Conservation (phyloP, 2,113 vertebrate genomes). For the Malurus elegans region DNA sequence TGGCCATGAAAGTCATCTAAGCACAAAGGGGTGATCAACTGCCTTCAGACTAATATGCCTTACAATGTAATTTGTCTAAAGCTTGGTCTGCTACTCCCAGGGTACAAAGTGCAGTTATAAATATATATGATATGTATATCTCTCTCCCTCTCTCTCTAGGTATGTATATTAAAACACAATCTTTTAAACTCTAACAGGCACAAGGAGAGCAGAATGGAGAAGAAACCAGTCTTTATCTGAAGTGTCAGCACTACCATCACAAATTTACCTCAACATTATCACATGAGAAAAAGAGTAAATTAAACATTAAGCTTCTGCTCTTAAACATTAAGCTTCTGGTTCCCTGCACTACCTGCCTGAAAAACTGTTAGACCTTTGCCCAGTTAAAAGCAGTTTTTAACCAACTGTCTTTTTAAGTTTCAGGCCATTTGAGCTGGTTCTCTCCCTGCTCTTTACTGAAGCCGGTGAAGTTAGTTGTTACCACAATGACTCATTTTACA, state of each 20-base stretch:
- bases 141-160: no score
- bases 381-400: neutral
- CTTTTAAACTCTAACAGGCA: neutral
- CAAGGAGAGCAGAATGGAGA: neutral
- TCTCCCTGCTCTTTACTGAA: neutral
- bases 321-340: neutral
- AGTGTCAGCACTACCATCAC: neutral
- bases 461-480: neutral
- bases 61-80: neutral
- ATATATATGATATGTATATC: neutral
- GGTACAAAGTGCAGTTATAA: neutral
- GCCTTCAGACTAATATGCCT: neutral
- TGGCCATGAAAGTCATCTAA: neutral
- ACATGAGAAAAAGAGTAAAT: neutral
- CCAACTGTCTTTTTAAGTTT: rapidly evolving
- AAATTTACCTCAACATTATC: neutral
- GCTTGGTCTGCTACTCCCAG: neutral
- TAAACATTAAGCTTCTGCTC: neutral
- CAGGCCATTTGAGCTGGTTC: neutral
- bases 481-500: neutral
- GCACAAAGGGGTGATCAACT: neutral
- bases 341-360: neutral
- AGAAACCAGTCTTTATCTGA: neutral
- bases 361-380: neutral
- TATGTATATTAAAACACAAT: neutral